These are phyloP conservation scores for Kryptopterus vitreolus DNA, from an alignment of 2,797 vertebrate genomes.

Conservation along the genomic window DNA sequence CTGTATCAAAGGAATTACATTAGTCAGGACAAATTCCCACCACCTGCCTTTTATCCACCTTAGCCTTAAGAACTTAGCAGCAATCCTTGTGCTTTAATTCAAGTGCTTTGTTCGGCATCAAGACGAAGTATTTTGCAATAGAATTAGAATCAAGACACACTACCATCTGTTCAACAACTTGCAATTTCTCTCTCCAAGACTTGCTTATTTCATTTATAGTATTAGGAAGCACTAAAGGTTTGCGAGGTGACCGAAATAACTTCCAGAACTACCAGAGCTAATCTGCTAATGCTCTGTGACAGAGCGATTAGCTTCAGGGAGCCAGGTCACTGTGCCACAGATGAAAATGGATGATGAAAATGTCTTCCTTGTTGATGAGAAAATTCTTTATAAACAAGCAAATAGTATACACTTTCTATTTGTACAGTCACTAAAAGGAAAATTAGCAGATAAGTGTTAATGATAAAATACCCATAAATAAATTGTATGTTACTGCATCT, in stretches of 20 bases:
- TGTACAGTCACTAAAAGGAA: too few species aligned
- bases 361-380: background rate
- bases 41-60: background rate
- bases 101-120: background rate
- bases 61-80: background rate
- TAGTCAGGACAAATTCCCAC: background rate
- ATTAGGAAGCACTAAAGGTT: conserved; percentile 27
- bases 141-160: background rate
- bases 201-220: background rate
- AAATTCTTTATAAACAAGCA: too few species aligned
- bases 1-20: background rate
- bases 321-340: background rate
- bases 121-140: background rate
- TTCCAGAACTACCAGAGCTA: conserved; percentile 43
- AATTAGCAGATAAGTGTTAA: too few species aligned
- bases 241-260: conserved; percentile 51
- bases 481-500: too few species aligned
- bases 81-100: background rate
- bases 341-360: background rate
- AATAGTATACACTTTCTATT: too few species aligned
- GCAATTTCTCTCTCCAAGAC: background rate
- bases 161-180: background rate
- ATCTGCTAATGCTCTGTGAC: conserved; percentile 56
- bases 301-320: conserved; percentile 50
- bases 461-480: too few species aligned